These are phyloP conservation scores for Prochilodus magdalenae DNA, from an alignment of 2,113 vertebrate species.

Conservation along the genomic window DNA sequence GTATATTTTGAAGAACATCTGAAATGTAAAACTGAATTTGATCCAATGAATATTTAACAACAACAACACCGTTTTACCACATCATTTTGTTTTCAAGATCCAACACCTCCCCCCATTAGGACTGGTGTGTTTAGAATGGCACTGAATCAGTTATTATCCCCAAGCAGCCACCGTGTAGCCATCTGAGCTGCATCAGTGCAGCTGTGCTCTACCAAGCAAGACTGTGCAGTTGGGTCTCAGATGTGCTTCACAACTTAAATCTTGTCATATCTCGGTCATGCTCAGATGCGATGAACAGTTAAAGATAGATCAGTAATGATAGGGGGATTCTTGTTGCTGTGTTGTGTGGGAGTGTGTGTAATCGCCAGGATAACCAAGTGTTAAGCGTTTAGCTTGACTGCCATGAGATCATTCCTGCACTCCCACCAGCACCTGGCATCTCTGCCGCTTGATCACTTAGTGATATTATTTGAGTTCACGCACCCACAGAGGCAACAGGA, in stretches of 20 bases:
- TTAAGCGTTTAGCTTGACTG: slow-evolving; percentile 20
- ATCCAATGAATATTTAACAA: neutral
- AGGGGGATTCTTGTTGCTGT: neutral
- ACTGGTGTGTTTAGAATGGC: slow-evolving; percentile 39
- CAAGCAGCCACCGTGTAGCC: slow-evolving; percentile 18
- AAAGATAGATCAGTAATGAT: neutral
- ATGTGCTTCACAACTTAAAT: neutral
- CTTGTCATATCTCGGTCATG: neutral
- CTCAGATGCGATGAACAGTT: neutral
- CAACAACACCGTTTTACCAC: neutral
- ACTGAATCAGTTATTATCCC: slow-evolving; percentile 41
- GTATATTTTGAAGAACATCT: too few species aligned
- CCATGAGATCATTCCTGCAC: slow-evolving; percentile 23
- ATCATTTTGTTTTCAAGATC: neutral
- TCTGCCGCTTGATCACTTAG: slow-evolving; percentile 8
- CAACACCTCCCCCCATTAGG: neutral
- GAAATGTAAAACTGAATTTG: too few species aligned
- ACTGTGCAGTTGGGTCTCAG: neutral
- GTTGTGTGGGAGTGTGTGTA: neutral
- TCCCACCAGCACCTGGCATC: slow-evolving; percentile 9
- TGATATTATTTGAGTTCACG: neutral
- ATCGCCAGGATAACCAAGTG: neutral
- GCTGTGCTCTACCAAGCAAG: slow-evolving; percentile 1
- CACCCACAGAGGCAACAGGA: neutral
- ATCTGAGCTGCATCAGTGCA: slow-evolving; percentile 33